phyloP scores from a whole-genome alignment of 2,113 vertebrate species.

The Salvelinus sp. region DNA sequence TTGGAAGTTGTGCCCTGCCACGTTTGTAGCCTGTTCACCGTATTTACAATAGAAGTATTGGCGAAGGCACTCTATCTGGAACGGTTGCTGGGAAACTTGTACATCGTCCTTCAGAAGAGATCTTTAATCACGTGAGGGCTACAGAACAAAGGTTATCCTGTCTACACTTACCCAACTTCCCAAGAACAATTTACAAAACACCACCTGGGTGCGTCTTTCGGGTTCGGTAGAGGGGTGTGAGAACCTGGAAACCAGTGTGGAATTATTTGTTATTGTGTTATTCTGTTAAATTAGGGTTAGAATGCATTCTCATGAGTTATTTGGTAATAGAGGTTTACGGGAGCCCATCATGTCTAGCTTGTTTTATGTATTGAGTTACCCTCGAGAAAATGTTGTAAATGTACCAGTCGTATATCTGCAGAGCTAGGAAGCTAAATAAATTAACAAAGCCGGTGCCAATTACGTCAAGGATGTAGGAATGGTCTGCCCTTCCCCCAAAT shows the following conservation, averaged over 20 bases:
- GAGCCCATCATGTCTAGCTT: no score
- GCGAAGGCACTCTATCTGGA: conserved; percentile 32
- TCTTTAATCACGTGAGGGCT: conserved; percentile 27
- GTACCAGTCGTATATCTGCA: no score
- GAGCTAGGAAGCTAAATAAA: no score
- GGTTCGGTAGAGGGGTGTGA: background rate
- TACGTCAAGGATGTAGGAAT: no score
- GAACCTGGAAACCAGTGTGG: background rate
- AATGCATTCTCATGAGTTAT: no score
- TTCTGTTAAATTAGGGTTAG: no score
- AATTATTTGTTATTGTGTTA: no score
- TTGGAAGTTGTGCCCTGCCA: background rate
- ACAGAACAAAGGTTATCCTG: background rate
- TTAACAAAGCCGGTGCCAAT: no score
- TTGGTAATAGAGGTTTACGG: no score
- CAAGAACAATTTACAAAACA: background rate
- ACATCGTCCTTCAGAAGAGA: conserved; percentile 23
- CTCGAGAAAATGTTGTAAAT: no score
- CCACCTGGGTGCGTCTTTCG: background rate
- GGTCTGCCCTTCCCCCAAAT: no score
- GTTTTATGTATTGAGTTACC: no score
- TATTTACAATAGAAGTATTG: conserved; percentile 52
- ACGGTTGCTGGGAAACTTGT: conserved; percentile 29
- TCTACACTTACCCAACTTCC: background rate
- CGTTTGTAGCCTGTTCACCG: conserved; percentile 36